These are phyloP conservation scores for Spilosoma lubricipeda DNA, from an alignment of 2,888 invertebrate species.

Conservation along the genomic window DNA sequence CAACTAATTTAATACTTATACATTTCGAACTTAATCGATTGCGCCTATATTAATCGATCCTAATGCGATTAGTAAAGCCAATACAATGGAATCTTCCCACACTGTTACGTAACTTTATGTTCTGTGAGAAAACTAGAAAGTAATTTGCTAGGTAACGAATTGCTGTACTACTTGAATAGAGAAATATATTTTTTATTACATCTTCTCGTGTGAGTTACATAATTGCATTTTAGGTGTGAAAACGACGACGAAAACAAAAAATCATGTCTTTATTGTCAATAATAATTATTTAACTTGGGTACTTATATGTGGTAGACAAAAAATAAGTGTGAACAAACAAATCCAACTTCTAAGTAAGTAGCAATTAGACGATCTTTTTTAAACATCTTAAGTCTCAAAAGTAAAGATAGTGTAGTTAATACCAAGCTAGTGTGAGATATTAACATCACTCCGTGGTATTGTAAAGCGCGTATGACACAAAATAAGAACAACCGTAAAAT, in stretches of 20 bases:
- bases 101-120: conserved; percentile 2
- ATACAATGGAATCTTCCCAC: conserved; percentile 12
- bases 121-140: conserved; percentile 19
- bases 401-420: not conserved
- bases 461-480: not conserved
- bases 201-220: not conserved
- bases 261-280: not conserved
- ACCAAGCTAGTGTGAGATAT: not conserved
- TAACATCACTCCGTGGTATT: not conserved
- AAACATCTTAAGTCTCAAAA: not conserved
- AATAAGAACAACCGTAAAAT: not conserved
- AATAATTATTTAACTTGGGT: not conserved
- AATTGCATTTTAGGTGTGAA: not conserved
- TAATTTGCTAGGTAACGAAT: conserved; percentile 12
- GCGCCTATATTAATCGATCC: not conserved
- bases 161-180: not conserved
- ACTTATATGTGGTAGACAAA: not conserved
- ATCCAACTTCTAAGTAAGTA: too few species aligned
- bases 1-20: not conserved
- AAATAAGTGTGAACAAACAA: not conserved
- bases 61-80: not conserved
- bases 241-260: not conserved
- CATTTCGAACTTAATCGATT: not conserved
- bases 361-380: not conserved
- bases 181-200: not conserved